Evolutionary conservation across 2,113 vertebrate species (phyloP).

Genomic region (Acrocephalus kingi): DNA sequence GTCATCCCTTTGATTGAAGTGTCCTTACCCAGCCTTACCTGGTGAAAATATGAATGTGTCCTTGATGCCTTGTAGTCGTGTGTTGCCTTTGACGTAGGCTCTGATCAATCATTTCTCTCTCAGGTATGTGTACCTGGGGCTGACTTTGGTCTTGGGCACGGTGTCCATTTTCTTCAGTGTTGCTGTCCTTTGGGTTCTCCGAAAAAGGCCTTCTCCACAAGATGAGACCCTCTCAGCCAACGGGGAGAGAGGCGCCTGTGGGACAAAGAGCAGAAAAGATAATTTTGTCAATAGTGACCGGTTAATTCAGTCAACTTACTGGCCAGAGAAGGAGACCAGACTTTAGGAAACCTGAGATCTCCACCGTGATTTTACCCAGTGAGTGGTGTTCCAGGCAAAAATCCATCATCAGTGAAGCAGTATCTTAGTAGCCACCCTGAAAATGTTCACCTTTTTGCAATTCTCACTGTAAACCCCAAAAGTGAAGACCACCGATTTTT

Average conservation of each 20-base stretch:
- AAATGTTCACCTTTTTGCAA: neutral
- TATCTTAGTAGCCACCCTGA: neutral
- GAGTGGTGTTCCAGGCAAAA: slow-evolving; percentile 2
- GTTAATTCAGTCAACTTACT: slow-evolving; percentile 69
- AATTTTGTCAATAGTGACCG: slow-evolving; percentile 66
- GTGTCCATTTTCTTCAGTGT: slow-evolving; percentile 83
- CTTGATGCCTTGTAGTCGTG: neutral
- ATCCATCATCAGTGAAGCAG: neutral
- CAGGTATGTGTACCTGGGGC: slow-evolving; percentile 87
- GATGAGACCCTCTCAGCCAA: slow-evolving; percentile 63
- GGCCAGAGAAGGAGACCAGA: slow-evolving; percentile 84
- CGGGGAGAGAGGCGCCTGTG: slow-evolving; percentile 68
- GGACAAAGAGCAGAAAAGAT: slow-evolving; percentile 75
- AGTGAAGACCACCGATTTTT: neutral
- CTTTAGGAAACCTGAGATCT: slow-evolving; percentile 71
- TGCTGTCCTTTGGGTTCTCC: slow-evolving; percentile 79
- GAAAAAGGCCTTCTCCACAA: slow-evolving; percentile 72
- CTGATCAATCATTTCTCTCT: slow-evolving; percentile 47
- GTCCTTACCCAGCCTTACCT: neutral
- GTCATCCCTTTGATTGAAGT: neutral
- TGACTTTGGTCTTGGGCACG: slow-evolving; percentile 84
- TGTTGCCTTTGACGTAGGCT: neutral
- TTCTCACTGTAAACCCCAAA: neutral
- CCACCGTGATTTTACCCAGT: neutral
- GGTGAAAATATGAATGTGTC: neutral